Conservation (phyloP, 2,113 vertebrate species). For the Crypturellus undulatus region DNA sequence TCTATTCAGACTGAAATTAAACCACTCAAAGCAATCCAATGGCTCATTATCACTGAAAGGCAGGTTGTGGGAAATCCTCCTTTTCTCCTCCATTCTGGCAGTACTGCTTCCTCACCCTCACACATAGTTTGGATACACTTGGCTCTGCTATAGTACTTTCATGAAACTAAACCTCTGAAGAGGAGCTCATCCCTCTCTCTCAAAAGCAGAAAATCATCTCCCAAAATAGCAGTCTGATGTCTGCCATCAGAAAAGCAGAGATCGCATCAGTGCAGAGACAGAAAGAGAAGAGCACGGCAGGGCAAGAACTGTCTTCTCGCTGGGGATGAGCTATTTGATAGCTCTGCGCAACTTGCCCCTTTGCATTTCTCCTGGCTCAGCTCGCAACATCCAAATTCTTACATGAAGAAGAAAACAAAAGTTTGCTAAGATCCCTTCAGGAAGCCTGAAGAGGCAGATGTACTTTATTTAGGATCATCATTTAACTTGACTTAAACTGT, state of each 20-base stretch:
- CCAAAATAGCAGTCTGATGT: accelerated
- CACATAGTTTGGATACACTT: background rate
- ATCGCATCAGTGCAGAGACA: background rate
- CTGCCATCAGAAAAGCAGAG: background rate
- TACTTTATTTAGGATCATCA: accelerated
- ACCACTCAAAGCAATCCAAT: accelerated
- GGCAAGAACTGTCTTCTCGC: background rate
- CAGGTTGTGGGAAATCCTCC: background rate
- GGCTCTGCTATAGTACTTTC: background rate
- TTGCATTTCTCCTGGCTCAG: background rate
- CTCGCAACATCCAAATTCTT: background rate
- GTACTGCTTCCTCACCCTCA: background rate
- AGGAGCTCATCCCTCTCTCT: background rate
- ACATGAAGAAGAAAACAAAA: background rate
- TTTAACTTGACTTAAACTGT: background rate
- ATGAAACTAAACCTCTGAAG: background rate
- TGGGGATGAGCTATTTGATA: background rate
- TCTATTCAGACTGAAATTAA: background rate
- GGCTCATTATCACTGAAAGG: background rate
- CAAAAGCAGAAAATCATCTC: background rate
- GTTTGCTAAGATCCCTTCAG: background rate
- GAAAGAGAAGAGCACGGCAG: background rate
- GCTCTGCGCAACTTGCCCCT: background rate
- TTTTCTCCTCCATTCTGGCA: no score
- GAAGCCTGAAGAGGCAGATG: background rate